Base-by-base conservation (phyloP, 2,113 vertebrate genomes). In the Eolophus roseicapilla region DNA sequence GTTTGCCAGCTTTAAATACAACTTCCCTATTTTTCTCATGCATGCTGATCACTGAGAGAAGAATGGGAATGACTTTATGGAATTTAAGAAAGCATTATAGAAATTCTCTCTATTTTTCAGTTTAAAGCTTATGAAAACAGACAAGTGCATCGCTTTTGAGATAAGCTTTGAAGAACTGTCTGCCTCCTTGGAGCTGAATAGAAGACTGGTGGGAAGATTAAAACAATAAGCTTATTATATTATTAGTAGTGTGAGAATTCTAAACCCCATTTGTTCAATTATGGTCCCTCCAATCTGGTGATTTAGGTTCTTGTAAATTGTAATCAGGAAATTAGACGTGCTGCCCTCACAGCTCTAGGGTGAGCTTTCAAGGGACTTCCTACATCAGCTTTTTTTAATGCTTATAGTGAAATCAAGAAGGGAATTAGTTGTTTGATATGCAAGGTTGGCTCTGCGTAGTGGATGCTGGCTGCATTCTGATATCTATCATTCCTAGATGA, bases 231-330 rank as follows among this genome's bases (percentile, higher is more conserved):
- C 87, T 95, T 93, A 79, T 95, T 96, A 93, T 91, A 93, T 96
- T 92, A 95, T 93, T 92, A 96, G 91, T 92, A 74, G 90, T 84
- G 93, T 65, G 93, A 96, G 88, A 95, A 91, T 96, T 95, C 81
- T 79, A 95, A 95, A 91, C 88, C 83, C 88, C 95, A 70, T 90
- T 96, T 94, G 96, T 95, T 96, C 94, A 97, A 95, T 97, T 97
- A 95, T 63, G 73, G 93, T 70, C 70, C 92, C 95, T 96, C 87
- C 96, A 96, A 91, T 90, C 28, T 70, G 93, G 89, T 97, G 91
- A 87, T 97, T 97, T 97, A 94, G 95, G 90, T 83, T 87, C 91
- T 97, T 96, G 95, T 97, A 97, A 96, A 92, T 93, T 95, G 81
- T 93, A 95, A 97, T 97, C 95, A 92, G 91, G 93, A 93, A 97